Conservation (phyloP, 2,888 invertebrate genomes). For the Bugulina stolonifera region DNA sequence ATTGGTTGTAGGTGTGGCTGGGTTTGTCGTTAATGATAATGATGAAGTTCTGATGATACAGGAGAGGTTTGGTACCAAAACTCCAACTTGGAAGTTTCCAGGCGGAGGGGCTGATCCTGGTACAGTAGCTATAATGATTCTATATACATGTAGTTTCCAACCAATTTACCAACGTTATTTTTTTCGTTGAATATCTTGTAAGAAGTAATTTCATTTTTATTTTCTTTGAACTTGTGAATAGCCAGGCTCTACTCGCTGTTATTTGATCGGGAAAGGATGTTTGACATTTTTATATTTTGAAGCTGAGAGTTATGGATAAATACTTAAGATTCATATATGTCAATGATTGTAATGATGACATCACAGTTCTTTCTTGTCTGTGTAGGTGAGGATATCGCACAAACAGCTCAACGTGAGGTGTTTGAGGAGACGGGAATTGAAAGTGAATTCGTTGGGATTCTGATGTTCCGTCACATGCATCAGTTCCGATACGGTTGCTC, state of each 20-base stretch:
- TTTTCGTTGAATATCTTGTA: no score
- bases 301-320: no score
- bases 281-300: no score
- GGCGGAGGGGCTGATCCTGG: constrained; percentile 85
- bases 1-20: constrained; percentile 71
- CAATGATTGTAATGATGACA: no score
- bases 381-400: constrained; percentile 72
- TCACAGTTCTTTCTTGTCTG: no score
- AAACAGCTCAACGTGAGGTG: constrained; percentile 78
- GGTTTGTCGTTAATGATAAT: constrained; percentile 72
- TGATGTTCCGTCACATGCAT: constrained; percentile 74
- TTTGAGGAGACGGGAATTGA: constrained; percentile 81
- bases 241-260: no score
- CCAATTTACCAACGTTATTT: no score
- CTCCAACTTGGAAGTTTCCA: constrained; percentile 77
- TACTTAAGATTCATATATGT: no score
- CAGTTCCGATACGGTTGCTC: constrained; percentile 71
- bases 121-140: constrained; percentile 41
- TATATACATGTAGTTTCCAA: no score
- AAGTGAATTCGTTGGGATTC: constrained; percentile 68
- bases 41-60: constrained; percentile 73
- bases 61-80: constrained; percentile 60
- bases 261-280: no score
- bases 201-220: no score
- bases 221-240: no score